A percentile compares a stretch with the other conserved stretches of the same genome.
Evolutionary conservation across 2,888 invertebrate genomes (phyloP).

Genomic region (Oxycera nigricornis): DNA sequence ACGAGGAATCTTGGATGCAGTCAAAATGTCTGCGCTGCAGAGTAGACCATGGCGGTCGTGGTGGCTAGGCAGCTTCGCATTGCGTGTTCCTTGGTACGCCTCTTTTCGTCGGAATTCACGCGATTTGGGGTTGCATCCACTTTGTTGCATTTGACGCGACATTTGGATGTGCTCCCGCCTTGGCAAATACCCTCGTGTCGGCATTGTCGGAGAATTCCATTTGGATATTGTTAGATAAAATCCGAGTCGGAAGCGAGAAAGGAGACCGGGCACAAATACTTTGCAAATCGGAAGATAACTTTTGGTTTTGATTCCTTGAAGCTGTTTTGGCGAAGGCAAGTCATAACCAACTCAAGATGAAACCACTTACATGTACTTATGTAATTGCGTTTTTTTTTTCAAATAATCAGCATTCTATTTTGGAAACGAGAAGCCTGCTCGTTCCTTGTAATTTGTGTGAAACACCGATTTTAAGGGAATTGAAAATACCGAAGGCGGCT

Average conservation of each 20-base stretch:
- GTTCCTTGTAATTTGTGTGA: too few species aligned
- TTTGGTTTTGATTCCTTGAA: background rate
- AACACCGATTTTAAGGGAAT: too few species aligned
- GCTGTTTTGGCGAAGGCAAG: too few species aligned
- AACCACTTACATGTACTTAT: too few species aligned
- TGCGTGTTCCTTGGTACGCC: background rate
- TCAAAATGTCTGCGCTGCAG: background rate
- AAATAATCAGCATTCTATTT: too few species aligned
- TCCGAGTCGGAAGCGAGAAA: background rate
- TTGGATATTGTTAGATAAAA: background rate
- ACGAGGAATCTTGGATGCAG: background rate
- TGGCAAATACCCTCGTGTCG: background rate
- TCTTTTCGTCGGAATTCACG: background rate
- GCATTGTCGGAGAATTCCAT: background rate
- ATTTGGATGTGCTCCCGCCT: background rate
- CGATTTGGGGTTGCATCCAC: background rate
- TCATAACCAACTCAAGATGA: too few species aligned
- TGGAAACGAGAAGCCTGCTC: too few species aligned
- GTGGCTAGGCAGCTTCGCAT: background rate
- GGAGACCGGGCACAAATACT: background rate
- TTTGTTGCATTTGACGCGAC: background rate
- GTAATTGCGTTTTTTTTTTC: too few species aligned
- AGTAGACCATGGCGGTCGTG: background rate
- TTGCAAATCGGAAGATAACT: background rate
- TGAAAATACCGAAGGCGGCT: too few species aligned